A percentile compares a stretch with the other conserved stretches of the same genome.
Conservation (phyloP, 35 echinoderm and acorn worm genomes). For the Diadema setosum region DNA sequence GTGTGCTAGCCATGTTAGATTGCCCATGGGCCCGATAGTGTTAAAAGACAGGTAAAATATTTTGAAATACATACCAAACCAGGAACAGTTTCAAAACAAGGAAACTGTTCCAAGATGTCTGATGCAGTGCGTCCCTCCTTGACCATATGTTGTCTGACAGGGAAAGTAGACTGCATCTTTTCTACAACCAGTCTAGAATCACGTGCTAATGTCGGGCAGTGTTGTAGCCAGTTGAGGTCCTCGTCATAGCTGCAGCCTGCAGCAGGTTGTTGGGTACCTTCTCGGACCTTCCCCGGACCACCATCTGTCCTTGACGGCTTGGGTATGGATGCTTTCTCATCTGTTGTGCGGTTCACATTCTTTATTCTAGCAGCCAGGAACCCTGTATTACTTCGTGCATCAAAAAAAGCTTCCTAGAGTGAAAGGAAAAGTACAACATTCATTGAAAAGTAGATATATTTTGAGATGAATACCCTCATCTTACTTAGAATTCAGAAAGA, state of each 20-base stretch:
- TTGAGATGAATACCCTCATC: not conserved
- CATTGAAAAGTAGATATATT: not conserved
- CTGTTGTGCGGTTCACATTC: conserved; percentile 49
- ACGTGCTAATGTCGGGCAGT: conserved; percentile 13
- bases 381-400: conserved; percentile 42
- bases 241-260: conserved; percentile 3
- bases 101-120: conserved; percentile 19
- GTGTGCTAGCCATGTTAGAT: too few species aligned
- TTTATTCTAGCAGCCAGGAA: conserved; percentile 52
- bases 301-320: not conserved
- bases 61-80: conserved; percentile 23
- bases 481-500: not conserved
- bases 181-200: conserved; percentile 17
- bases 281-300: conserved; percentile 19
- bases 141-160: conserved; percentile 22
- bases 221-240: conserved; percentile 35
- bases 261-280: not conserved
- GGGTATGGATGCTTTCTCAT: not conserved
- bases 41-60: too few species aligned
- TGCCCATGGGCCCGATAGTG: too few species aligned
- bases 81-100: conserved; percentile 23
- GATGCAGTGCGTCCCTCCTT: not conserved
- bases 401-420: conserved; percentile 42
- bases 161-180: conserved; percentile 34
- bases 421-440: not conserved